Conservation (phyloP, 2,113 vertebrate genomes). For the Xyrauchen texanus region DNA sequence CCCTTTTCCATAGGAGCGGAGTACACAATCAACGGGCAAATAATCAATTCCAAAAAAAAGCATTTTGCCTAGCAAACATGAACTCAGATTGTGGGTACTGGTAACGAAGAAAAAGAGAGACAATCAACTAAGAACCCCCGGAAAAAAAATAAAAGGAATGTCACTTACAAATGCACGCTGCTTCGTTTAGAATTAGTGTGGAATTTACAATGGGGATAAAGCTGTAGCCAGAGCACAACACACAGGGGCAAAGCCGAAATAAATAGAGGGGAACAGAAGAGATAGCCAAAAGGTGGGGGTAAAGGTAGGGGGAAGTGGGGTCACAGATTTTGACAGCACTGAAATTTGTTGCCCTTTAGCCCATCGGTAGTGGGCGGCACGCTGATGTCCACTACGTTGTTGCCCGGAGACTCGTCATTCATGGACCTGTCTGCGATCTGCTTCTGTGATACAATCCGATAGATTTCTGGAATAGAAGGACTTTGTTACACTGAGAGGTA, state of each 20-base stretch:
- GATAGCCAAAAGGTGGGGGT: constrained; percentile 41
- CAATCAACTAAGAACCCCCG: constrained; percentile 26
- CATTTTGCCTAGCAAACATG: constrained; percentile 38
- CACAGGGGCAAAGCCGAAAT: constrained; percentile 70
- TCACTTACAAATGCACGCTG: constrained; percentile 70
- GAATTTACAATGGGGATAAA: constrained; percentile 64
- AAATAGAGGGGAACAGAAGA: constrained; percentile 52
- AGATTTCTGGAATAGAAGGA: constrained; percentile 82
- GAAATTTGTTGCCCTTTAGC: constrained; percentile 91
- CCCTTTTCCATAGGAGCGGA: constrained; percentile 62
- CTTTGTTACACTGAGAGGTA: background rate
- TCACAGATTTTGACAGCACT: constrained; percentile 98
- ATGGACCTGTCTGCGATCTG: constrained; percentile 91
- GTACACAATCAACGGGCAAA: constrained; percentile 71
- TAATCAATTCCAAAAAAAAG: constrained; percentile 53
- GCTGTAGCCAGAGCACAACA: constrained; percentile 61
- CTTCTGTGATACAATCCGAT: constrained; percentile 97
- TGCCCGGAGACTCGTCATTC: constrained; percentile 92
- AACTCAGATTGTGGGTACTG: constrained; percentile 42
- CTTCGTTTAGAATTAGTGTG: constrained; percentile 59
- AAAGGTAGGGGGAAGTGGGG: constrained; percentile 51
- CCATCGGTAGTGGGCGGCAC: constrained; percentile 93
- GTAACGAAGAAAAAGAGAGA: constrained; percentile 29
- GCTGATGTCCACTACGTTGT: constrained; percentile 97
- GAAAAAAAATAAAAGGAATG: constrained; percentile 63